Evolutionary conservation across 2,888 invertebrate genomes (phyloP), one percentile per base, ranked within the genome.

Genomic region (Caenorhabditis imperialis): DNA sequence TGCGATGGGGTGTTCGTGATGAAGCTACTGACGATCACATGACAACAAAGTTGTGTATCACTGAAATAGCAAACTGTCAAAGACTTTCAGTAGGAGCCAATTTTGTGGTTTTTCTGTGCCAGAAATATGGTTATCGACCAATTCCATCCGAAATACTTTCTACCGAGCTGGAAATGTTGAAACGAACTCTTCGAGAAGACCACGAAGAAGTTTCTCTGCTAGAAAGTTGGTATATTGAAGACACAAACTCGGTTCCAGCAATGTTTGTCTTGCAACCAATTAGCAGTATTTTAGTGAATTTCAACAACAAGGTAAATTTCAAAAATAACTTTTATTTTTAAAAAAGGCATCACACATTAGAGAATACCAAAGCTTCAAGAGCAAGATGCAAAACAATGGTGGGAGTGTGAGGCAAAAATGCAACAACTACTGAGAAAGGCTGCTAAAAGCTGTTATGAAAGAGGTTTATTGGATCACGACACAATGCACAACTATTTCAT

Each of bases 11-110:
- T 5, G 96, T 97, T 0, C 91, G 97, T 86, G 97, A 98, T 88
- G 97, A 97, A 89, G 96, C 97, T 0, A 98, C 97, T 0, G 97
- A 98, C 87, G 98, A 98, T 92, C 98, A 98, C 90, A 96, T 96
- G 96, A 98, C 97, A 20, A 97, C 97, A 0, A 95, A 96, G 86
- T 92, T 98, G 0, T 98, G 98, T 88, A 96, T 98, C 95, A 92
- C 94, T 77, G 98, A 98, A 90, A 97, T 98, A 76, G 94, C 94
- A 89, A 98, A 97, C 89, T 98, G 97, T 88, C 97, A 98, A 89
- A 91, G 97, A 3, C 91, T 97, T 1, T 96, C 96, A 1, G 96
- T 97, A 94, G 97, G 97, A 0, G 96, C 97, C 0, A 97, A 97
- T 90, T 98, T 98, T 89, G 96, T 98, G 70, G 96, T 96, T 53